Evolutionary conservation across 2,113 vertebrate genomes (phyloP).

Genomic region (Petromus typicus): DNA sequence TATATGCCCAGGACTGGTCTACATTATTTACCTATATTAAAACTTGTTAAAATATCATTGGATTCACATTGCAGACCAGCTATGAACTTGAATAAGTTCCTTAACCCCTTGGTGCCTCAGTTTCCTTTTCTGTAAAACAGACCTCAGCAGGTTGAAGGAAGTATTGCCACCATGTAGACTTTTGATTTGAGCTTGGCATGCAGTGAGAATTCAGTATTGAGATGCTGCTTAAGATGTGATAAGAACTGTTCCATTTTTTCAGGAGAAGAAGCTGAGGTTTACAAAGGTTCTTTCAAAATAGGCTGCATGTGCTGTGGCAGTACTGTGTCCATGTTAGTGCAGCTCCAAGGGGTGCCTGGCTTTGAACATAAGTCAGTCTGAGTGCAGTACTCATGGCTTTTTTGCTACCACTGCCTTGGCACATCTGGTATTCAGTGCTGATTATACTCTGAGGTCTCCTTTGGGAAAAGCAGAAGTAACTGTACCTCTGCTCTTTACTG

Average conservation of each 20-base stretch:
- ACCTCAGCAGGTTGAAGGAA: not conserved
- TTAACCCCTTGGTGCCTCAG: not conserved
- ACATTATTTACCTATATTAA: not conserved
- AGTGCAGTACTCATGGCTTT: too few relatives aligned
- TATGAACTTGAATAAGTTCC: not conserved
- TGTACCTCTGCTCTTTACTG: not conserved
- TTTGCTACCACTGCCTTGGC: not conserved
- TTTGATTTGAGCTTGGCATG: not conserved
- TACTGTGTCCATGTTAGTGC: too few relatives aligned
- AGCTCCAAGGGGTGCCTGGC: not conserved
- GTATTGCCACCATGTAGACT: not conserved
- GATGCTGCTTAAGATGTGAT: not conserved
- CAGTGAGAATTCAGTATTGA: not conserved
- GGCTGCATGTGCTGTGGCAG: not conserved
- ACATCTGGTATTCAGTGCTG: not conserved
- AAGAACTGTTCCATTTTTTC: not conserved
- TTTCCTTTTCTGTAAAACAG: not conserved
- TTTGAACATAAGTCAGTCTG: not conserved
- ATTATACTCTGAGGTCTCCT: not conserved
- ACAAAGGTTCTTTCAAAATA: not conserved
- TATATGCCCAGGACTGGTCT: not conserved
- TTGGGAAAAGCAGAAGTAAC: not conserved
- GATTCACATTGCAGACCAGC: not conserved
- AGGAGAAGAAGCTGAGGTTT: not conserved
- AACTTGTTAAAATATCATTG: not conserved